A percentile compares a stretch with the other conserved stretches of the same genome.
Evolutionary conservation across 2,888 invertebrate genomes (phyloP).

Genomic region (Microctonus aethiopoides): DNA sequence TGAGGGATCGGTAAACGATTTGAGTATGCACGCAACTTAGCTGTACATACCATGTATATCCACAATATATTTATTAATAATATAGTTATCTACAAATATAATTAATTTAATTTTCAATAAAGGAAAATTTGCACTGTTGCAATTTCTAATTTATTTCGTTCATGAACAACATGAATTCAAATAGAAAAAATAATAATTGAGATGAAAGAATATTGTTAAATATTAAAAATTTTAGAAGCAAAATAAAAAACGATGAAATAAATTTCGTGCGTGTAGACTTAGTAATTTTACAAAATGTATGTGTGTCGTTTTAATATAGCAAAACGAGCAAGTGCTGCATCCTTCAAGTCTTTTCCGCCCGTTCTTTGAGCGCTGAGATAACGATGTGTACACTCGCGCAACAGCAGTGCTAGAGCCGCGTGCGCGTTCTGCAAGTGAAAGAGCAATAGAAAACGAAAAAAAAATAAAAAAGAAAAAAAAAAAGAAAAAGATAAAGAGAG

Average conservation of each 20-base stretch:
- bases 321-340: conserved; percentile 9
- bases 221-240: not conserved
- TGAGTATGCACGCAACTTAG: conserved; percentile 9
- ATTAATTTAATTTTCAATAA: conserved; percentile 29
- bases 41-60: not conserved
- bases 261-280: not conserved
- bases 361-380: conserved; percentile 44
- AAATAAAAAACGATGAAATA: not conserved
- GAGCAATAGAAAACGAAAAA: conserved; percentile 14
- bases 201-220: too few relatives aligned
- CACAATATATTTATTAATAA: not conserved
- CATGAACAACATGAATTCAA: not conserved
- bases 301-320: not conserved
- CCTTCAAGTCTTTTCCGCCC: conserved; percentile 22
- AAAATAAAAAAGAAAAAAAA: conserved; percentile 1
- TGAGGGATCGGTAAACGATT: not conserved
- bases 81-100: conserved; percentile 13
- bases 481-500: conserved; percentile 23
- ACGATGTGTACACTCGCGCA: conserved; percentile 49
- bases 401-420: not conserved
- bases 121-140: not conserved
- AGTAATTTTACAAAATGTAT: not conserved
- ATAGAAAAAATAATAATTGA: not conserved
- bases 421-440: not conserved
- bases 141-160: not conserved